Base-by-base conservation (phyloP, 2,113 vertebrate species). In the Hystrix brachyura region DNA sequence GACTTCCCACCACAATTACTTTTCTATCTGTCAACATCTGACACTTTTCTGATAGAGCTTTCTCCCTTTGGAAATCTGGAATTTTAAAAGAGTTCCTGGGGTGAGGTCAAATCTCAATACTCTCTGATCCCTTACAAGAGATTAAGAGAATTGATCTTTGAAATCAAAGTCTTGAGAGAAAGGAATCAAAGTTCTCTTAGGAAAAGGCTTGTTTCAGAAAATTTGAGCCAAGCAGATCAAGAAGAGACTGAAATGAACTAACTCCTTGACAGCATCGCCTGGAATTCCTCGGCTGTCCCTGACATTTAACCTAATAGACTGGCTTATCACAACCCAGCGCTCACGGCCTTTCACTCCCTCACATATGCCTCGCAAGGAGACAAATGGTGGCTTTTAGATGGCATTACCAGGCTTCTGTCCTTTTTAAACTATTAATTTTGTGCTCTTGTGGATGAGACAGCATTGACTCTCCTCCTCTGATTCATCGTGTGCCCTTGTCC, bases 11-110 rank as follows among this genome's bases (percentile, higher is more conserved):
- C 27, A 72, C 21, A 78, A 69, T 82, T 17, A 43, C 59, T 91
- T 59, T 92, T 69, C 29, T 72, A 53, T 34, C 43, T 95, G 43
- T 65, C 74, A 21, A 69, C 32, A 10, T 59, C 82, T 95, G 62
- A 29, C 43, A 69, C 80, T 90, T 97, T 57, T 48, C 51, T 59
- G 62, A 69, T 38, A 79, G 38, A 57, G 0, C 5, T 94, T 71
- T 88, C 69, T 48, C 59, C 17, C 81, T 76, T 55, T 94, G 78
- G 86, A 95, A 94, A 72, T 90, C 29, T 71, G 7, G 53, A 78
- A 9, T 90, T 60, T 78, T 90, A 78, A 81, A 81, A 87, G 55
- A 87, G 12, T 74, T 83, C 14, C 25, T 7, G 12, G 19, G 71
- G 69, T 62, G 90, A 89, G 15, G 17, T 55, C 74, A 51, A 53